Conservation (phyloP, 2,113 vertebrate species). For the Reinhardtius hippoglossoides region DNA sequence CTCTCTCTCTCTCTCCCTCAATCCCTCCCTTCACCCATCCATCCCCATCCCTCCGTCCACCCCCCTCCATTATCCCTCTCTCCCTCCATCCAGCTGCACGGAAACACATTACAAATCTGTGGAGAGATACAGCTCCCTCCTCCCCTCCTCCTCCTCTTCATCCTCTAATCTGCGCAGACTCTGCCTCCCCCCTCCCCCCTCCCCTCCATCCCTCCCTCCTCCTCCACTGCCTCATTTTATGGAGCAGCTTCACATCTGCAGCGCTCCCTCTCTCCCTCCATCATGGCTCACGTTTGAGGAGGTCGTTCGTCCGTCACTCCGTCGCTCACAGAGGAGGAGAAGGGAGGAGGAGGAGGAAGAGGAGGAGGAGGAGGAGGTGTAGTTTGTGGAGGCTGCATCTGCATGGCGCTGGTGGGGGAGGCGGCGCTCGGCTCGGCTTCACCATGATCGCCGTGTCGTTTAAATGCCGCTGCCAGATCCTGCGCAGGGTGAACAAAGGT, state of each 20-base stretch:
- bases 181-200: slow-evolving; percentile 23
- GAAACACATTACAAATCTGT: slow-evolving; percentile 34
- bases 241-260: slow-evolving; percentile 76
- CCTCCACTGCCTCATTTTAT: slow-evolving; percentile 62
- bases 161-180: slow-evolving; percentile 70
- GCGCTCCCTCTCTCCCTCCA: slow-evolving; percentile 43
- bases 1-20: neutral
- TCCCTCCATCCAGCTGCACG: slow-evolving; percentile 51
- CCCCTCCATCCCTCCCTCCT: slow-evolving; percentile 10
- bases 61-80: neutral
- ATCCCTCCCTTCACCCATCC: neutral
- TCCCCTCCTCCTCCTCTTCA: slow-evolving; percentile 27
- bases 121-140: slow-evolving; percentile 22
- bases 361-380: slow-evolving; percentile 24
- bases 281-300: slow-evolving; percentile 56
- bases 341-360: slow-evolving; percentile 10
- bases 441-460: slow-evolving; percentile 99
- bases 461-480: slow-evolving; percentile 98
- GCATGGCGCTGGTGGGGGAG: slow-evolving; percentile 81
- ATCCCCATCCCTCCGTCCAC: neutral
- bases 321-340: slow-evolving; percentile 31
- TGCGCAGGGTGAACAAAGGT: slow-evolving; percentile 97
- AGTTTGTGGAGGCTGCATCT: slow-evolving; percentile 61
- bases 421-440: slow-evolving; percentile 73
- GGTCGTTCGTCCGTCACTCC: slow-evolving; percentile 30